phyloP scores from a whole-genome alignment of 2,888 invertebrate species.

The Encarsia formosa region DNA sequence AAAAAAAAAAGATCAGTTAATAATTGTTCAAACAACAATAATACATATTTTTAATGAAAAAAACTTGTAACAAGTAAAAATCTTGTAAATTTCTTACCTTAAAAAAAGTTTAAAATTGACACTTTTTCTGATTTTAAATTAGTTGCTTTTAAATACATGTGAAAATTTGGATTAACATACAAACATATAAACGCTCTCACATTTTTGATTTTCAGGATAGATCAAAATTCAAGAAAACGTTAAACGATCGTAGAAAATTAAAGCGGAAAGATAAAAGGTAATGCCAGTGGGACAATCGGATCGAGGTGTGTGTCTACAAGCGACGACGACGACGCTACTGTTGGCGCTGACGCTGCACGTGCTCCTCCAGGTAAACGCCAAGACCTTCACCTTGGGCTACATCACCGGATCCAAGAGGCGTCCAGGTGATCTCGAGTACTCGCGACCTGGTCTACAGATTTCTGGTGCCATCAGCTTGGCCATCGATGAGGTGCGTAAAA shows the following conservation, averaged over 20 bases:
- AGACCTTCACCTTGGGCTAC: slow-evolving; percentile 76
- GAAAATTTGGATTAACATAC: too few relatives aligned
- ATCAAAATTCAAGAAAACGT: too few relatives aligned
- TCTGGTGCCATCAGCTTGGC: slow-evolving; percentile 86
- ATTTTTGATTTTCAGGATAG: too few relatives aligned
- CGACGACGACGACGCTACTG: slow-evolving; percentile 42
- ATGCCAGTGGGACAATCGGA: slow-evolving; percentile 39
- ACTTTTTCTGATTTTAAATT: too few relatives aligned
- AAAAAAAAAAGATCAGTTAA: too few relatives aligned
- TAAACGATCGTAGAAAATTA: too few relatives aligned
- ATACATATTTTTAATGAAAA: too few relatives aligned
- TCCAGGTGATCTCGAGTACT: slow-evolving; percentile 74
- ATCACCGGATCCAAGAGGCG: slow-evolving; percentile 78
- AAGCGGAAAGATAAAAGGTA: slow-evolving; percentile 25
- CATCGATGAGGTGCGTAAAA: slow-evolving; percentile 64
- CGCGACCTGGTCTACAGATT: slow-evolving; percentile 68
- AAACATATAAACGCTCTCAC: background rate
- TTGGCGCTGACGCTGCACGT: slow-evolving; percentile 35
- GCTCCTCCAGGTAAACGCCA: slow-evolving; percentile 45
- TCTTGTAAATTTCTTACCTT: too few relatives aligned
- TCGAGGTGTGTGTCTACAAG: slow-evolving; percentile 36
- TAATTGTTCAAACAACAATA: too few relatives aligned
- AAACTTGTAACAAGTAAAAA: too few relatives aligned
- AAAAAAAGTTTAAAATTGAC: too few relatives aligned
- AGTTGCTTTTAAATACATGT: too few relatives aligned